Conservation (phyloP, 2,113 vertebrate species). For the Mastomys coucha region DNA sequence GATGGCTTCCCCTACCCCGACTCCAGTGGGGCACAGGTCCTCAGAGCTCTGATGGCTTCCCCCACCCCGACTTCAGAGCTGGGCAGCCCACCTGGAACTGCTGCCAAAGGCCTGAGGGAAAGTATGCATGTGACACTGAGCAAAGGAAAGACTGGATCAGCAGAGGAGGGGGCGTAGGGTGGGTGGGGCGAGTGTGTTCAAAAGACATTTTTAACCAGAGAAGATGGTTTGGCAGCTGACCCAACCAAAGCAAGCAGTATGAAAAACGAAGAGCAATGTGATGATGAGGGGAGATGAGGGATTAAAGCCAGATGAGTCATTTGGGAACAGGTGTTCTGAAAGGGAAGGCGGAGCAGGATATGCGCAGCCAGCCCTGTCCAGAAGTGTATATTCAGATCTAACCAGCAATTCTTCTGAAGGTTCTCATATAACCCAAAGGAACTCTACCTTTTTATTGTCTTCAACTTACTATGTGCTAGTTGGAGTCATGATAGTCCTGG, state of each 20-base stretch:
- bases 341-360: not conserved
- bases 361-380: not conserved
- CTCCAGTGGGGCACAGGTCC: not conserved
- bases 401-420: not conserved
- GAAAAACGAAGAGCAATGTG: not conserved
- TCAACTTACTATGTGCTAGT: not conserved
- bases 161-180: not conserved
- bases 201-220: not conserved
- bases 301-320: conserved; percentile 28
- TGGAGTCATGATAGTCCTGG: not conserved
- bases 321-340: not conserved
- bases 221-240: not conserved
- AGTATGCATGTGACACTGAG: not conserved
- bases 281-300: not conserved
- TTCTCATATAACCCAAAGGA: not conserved
- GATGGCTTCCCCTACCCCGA: not conserved
- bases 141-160: not conserved
- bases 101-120: not conserved
- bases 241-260: not conserved
- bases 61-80: not conserved
- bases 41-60: accelerated
- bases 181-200: not conserved
- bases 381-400: accelerated
- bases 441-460: not conserved
- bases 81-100: not conserved